Evolutionary conservation across 2,888 invertebrate species (phyloP), one percentile per base, ranked within the genome.

Genomic region (Drosophila borealis): DNA sequence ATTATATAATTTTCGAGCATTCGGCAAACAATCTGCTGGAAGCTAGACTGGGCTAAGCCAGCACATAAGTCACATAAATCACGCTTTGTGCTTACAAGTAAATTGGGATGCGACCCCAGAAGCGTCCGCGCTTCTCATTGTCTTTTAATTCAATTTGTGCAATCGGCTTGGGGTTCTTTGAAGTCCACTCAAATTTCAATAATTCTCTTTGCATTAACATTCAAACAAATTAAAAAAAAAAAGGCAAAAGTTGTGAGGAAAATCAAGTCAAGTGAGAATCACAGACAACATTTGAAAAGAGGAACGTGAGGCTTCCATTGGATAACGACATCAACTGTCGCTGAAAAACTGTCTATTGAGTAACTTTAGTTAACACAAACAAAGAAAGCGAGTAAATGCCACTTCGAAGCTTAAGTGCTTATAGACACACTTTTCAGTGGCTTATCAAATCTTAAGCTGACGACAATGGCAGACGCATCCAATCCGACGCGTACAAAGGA

Each of bases 101-200:
- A 60, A 57, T 74, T 50, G 73, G 56, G 51, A 44, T 53, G 44
- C 14, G 42, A 57, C 10, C 45, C 63, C 59, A 39, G 34, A 50
- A 54, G 64, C 56, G 41, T 65, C 48, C 71, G 76, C 83, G 62
- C 70, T 65, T 65, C 45, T 39, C 85, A 78, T 88, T 84, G 78
- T 88, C 70, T 84, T 82, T 84, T 78, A 87, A 89, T 87, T 82
- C 88, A 88, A 81, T 89, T 84, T 89, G 70, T 69, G 74, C 73
- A 63, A 74, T 70, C 86, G 73, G 69, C 70, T 80, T 53, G 51
- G 46, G 54, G 44, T 63, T 44, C 88, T 89, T 85, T 89, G 86
- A 85, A 89, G 85, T 89, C 85, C 85, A 88, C 86, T 85, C 88
- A 82, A 82, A 85, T 85, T 85, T 85, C 89, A 89, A 85, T 85